phyloP scores from a whole-genome alignment of 2,113 vertebrate species.

The Mirounga angustirostris region DNA sequence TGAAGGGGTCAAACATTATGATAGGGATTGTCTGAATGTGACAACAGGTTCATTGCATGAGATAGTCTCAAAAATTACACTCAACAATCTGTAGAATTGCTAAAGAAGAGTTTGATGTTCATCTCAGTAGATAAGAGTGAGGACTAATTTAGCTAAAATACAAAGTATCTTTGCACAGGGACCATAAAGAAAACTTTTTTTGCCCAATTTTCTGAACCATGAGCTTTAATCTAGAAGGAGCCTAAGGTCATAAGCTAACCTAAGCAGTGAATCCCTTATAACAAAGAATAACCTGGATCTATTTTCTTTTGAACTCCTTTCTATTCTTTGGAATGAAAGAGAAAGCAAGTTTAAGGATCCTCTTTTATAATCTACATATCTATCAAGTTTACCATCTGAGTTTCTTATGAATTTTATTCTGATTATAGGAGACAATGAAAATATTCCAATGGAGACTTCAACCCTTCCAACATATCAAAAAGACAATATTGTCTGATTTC shows the following conservation, averaged over 20 bases:
- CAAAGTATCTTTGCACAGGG: not conserved
- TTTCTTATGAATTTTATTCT: conserved; percentile 55
- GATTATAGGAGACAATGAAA: not conserved
- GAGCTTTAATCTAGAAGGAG: conserved; percentile 13
- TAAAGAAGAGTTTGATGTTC: not conserved
- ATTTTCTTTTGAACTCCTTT: not conserved
- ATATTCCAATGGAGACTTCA: not conserved
- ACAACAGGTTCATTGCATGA: not conserved
- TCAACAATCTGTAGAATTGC: not conserved
- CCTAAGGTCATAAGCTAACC: not conserved
- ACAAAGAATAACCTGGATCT: not conserved
- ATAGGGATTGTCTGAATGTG: not conserved
- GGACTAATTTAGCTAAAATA: conserved; percentile 32
- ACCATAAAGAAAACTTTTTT: not conserved
- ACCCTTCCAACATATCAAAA: not conserved
- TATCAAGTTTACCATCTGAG: not conserved
- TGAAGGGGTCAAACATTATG: not conserved
- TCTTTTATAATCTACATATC: not conserved
- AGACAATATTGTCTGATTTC: not conserved
- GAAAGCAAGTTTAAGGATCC: not conserved
- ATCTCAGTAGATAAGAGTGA: not conserved
- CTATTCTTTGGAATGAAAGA: not conserved
- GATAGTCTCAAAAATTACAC: not conserved
- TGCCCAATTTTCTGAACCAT: not conserved
- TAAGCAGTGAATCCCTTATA: not conserved